Percentiles rank a stretch among this genome's conserved stretches.
phyloP scores from a whole-genome alignment of 1,140 invertebrate genomes.

The Acyrthosiphon pisum region DNA sequence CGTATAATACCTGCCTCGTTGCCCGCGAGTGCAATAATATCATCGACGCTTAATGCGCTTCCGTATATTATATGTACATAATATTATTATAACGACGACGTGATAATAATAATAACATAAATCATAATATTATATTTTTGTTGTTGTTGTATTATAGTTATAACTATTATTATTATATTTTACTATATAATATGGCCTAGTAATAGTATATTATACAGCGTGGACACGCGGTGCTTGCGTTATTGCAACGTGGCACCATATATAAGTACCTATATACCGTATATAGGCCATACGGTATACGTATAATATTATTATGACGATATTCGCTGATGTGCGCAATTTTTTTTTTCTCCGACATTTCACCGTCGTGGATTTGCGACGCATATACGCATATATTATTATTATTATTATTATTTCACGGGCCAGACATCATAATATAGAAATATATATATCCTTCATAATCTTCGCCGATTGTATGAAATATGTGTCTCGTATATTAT shows the following conservation, averaged over 20 bases:
- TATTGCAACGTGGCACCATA: conserved; percentile 1
- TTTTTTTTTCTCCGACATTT: neutral
- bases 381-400: neutral
- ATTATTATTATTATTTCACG: neutral
- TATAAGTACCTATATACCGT: neutral
- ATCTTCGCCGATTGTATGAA: neutral
- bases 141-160: no score
- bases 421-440: neutral
- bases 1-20: neutral
- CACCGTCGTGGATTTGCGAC: neutral
- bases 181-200: no score
- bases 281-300: neutral
- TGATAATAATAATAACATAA: neutral
- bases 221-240: neutral
- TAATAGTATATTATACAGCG: neutral
- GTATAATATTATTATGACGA: neutral
- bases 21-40: neutral
- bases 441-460: neutral
- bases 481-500: neutral
- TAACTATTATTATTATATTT: neutral
- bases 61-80: no score
- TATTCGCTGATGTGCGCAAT: conserved; percentile 6
- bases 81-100: neutral
- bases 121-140: neutral
- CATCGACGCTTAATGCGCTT: neutral